phyloP scores from a whole-genome alignment of 2,113 vertebrate genomes.

The Epinephelus lanceolatus region DNA sequence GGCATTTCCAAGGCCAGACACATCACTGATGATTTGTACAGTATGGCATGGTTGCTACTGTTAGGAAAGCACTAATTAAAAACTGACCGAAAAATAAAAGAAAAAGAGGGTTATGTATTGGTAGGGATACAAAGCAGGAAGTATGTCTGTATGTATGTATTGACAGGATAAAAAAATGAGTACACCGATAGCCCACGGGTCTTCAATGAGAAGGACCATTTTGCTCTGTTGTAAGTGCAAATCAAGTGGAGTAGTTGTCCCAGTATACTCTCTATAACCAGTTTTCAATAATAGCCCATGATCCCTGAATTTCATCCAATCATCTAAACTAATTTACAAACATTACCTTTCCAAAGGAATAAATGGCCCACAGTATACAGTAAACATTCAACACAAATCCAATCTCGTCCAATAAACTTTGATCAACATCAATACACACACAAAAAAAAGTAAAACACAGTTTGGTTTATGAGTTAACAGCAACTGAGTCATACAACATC shows the following conservation, averaged over 20 bases:
- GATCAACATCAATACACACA: background rate
- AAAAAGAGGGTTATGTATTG: background rate
- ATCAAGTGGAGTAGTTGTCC: background rate
- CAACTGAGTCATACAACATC: background rate
- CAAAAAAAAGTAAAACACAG: background rate
- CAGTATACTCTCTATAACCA: background rate
- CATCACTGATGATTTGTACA: conserved; percentile 38
- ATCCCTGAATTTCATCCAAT: conserved; percentile 8
- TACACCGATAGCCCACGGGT: background rate
- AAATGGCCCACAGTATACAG: background rate
- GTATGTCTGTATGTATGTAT: no score
- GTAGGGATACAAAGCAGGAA: no score
- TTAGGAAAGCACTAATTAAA: conserved; percentile 18
- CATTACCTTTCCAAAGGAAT: background rate
- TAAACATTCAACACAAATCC: conserved; percentile 22
- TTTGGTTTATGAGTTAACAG: conserved; percentile 3
- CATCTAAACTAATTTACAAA: conserved; percentile 16
- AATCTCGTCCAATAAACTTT: background rate
- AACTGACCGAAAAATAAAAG: conserved; percentile 9
- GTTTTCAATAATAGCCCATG: background rate
- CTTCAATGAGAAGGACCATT: background rate
- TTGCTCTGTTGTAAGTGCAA: background rate
- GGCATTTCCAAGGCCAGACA: conserved; percentile 56
- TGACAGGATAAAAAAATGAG: background rate
- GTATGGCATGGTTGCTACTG: conserved; percentile 11